These are phyloP conservation scores for Coenobita brevimanus DNA, from an alignment of 1,140 invertebrate species.

Conservation along the genomic window DNA sequence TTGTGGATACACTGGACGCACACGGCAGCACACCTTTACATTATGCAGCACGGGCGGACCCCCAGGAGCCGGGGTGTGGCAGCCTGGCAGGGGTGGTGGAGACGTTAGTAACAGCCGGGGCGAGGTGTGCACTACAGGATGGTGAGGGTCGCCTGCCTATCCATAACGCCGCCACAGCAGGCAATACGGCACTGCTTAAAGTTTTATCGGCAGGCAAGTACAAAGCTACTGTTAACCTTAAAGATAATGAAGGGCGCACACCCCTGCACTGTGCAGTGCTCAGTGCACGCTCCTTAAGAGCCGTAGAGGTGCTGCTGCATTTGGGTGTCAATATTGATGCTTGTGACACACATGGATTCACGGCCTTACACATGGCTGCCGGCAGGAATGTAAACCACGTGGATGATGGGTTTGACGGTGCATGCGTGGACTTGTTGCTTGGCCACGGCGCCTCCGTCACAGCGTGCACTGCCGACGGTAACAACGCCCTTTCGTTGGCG, in stretches of 20 bases:
- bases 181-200: constrained; percentile 85
- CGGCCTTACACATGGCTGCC: constrained; percentile 89
- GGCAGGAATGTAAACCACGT: constrained; percentile 83
- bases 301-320: constrained; percentile 55
- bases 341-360: constrained; percentile 90
- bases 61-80: constrained; percentile 8
- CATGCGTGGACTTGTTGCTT: constrained; percentile 85
- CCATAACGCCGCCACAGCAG: constrained; percentile 83
- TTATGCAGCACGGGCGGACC: constrained; percentile 51
- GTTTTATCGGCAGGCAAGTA: constrained; percentile 76
- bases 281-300: constrained; percentile 78
- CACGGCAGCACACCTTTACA: constrained; percentile 80
- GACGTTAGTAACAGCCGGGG: constrained; percentile 36
- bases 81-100: constrained; percentile 40
- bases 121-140: constrained; percentile 43
- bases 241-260: constrained; percentile 85
- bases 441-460: constrained; percentile 89
- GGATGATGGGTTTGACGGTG: constrained; percentile 64
- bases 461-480: constrained; percentile 85
- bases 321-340: constrained; percentile 88
- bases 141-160: constrained; percentile 82
- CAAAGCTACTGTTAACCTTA: constrained; percentile 80
- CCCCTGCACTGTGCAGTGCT: constrained; percentile 82
- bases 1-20: constrained; percentile 80
- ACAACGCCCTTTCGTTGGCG: constrained; percentile 55